Conservation (phyloP, 2,888 invertebrate genomes). For the Phania funesta region DNA sequence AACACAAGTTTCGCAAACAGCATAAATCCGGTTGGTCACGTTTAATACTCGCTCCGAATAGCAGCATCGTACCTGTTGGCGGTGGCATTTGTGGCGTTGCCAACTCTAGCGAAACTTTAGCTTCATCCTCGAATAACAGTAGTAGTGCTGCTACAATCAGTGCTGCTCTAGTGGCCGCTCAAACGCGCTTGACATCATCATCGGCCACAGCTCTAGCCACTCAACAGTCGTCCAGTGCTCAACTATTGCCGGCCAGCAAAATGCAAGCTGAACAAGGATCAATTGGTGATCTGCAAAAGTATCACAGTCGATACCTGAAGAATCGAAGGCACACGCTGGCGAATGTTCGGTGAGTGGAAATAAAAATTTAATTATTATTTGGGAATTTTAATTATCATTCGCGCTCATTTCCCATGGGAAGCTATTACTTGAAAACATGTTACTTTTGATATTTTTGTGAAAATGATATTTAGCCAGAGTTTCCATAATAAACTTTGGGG, state of each 20-base stretch:
- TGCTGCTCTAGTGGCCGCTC: constrained; percentile 64
- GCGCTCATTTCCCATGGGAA: too few relatives aligned
- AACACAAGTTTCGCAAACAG: constrained; percentile 79
- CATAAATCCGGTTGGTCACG: constrained; percentile 79
- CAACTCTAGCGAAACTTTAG: constrained; percentile 71
- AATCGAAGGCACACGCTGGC: constrained; percentile 94
- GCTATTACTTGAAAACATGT: too few relatives aligned
- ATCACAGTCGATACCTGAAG: constrained; percentile 91
- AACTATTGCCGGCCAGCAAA: constrained; percentile 83
- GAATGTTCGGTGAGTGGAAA: constrained; percentile 91
- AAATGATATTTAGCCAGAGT: too few relatives aligned
- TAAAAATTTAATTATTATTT: too few relatives aligned
- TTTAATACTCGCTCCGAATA: constrained; percentile 76
- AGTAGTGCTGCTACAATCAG: constrained; percentile 67
- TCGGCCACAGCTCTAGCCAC: constrained; percentile 75
- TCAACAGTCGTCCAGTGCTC: constrained; percentile 77
- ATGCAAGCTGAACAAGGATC: constrained; percentile 97
- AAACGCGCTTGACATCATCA: constrained; percentile 74
- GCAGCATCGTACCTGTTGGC: constrained; percentile 64
- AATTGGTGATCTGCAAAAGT: constrained; percentile 93
- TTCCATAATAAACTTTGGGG: too few relatives aligned
- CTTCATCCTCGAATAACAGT: constrained; percentile 71
- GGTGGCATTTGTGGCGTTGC: constrained; percentile 71
- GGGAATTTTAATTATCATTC: too few relatives aligned
- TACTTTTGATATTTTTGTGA: too few relatives aligned